phyloP scores from a whole-genome alignment of 2,888 invertebrate genomes.

The Drosophila mercatorum region DNA sequence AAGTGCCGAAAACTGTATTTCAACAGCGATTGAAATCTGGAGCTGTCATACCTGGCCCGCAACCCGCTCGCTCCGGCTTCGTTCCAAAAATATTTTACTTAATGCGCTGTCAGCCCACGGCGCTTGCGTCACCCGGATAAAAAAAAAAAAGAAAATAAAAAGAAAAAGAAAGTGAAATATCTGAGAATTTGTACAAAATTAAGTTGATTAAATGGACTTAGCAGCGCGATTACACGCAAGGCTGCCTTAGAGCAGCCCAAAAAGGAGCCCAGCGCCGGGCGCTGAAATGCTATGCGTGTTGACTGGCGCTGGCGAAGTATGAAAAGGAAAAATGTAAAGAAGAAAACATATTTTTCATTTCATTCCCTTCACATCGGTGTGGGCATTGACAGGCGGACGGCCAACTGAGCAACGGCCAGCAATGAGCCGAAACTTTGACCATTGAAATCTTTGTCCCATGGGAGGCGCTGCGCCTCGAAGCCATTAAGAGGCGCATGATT shows the following conservation, averaged over 20 bases:
- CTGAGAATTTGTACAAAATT: slow-evolving; percentile 77
- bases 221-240: slow-evolving; percentile 75
- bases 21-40: slow-evolving; percentile 66
- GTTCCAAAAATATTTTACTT: slow-evolving; percentile 61
- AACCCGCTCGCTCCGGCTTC: background rate
- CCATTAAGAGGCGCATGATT: slow-evolving; percentile 77
- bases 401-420: slow-evolving; percentile 33
- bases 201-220: slow-evolving; percentile 79
- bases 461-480: slow-evolving; percentile 55
- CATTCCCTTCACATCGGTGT: slow-evolving; percentile 46
- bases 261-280: background rate
- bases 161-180: slow-evolving; percentile 47
- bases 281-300: slow-evolving; percentile 48
- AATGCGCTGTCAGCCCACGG: slow-evolving; percentile 49
- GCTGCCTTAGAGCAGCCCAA: slow-evolving; percentile 36
- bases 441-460: slow-evolving; percentile 70
- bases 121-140: slow-evolving; percentile 58
- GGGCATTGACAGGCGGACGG: slow-evolving; percentile 44
- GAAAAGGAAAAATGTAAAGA: slow-evolving; percentile 3
- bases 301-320: slow-evolving; percentile 23
- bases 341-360: slow-evolving; percentile 68
- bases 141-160: background rate
- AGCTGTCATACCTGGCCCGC: slow-evolving; percentile 30
- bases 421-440: slow-evolving; percentile 62
- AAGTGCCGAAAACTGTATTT: slow-evolving; percentile 64